Conservation (phyloP, 2,888 invertebrate genomes). For the Pyrrhosoma nymphula region DNA sequence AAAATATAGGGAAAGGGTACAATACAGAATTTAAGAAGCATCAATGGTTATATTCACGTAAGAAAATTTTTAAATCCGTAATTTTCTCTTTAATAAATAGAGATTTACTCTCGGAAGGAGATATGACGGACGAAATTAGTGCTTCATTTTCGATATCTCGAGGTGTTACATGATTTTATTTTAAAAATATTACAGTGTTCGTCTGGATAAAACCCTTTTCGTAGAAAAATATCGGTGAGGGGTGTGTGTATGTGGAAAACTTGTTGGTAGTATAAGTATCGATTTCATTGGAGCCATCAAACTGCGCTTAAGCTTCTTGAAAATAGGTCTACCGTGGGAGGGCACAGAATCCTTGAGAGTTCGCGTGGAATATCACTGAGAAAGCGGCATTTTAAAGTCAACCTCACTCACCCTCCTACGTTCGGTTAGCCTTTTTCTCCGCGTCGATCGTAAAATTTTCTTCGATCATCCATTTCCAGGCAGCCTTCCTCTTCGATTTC, state of each 20-base stretch:
- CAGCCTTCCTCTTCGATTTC: conserved; percentile 20
- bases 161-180: not conserved
- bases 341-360: not conserved
- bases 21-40: too few species aligned
- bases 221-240: not conserved
- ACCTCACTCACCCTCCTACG: not conserved
- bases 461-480: conserved; percentile 28
- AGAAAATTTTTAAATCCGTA: too few species aligned
- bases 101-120: not conserved
- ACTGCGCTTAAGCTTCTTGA: not conserved
- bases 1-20: too few species aligned
- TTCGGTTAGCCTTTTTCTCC: not conserved
- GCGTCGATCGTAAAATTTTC: conserved; percentile 5
- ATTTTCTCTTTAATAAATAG: not conserved
- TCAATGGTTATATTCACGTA: too few species aligned
- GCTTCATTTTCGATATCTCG: not conserved
- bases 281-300: not conserved
- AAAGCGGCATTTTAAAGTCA: not conserved
- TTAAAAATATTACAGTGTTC: not conserved
- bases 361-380: not conserved
- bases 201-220: not conserved
- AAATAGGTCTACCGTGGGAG: not conserved
- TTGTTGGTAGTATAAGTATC: not conserved
- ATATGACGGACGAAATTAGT: not conserved
- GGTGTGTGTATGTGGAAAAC: not conserved